phyloP scores from a whole-genome alignment of 2,888 invertebrate genomes.

The Gymnoscelis rufifasciata region DNA sequence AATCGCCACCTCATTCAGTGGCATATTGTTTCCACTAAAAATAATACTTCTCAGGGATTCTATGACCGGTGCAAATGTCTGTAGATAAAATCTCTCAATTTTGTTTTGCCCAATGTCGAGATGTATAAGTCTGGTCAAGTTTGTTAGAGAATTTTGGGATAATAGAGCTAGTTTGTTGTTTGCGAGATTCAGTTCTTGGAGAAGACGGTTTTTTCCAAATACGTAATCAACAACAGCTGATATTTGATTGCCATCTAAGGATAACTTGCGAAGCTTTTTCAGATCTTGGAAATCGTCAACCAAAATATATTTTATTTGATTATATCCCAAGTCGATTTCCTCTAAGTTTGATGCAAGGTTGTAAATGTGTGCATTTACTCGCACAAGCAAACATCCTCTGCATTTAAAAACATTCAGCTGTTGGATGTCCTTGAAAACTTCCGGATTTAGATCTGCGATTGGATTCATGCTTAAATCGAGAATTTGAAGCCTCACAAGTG shows the following conservation, averaged over 20 bases:
- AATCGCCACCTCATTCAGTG: constrained; percentile 75
- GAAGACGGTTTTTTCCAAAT: constrained; percentile 78
- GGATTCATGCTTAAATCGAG: constrained; percentile 88
- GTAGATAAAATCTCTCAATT: constrained; percentile 82
- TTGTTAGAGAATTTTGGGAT: constrained; percentile 85
- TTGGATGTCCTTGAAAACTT: constrained; percentile 88
- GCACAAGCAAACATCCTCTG: constrained; percentile 83
- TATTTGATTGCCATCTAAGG: constrained; percentile 87
- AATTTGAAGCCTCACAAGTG: constrained; percentile 83
- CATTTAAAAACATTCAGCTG: constrained; percentile 85
- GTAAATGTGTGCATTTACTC: constrained; percentile 89
- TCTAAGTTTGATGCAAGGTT: constrained; percentile 85
- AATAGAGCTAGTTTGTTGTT: constrained; percentile 87
- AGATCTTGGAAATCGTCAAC: constrained; percentile 85
- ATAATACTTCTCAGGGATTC: constrained; percentile 82
- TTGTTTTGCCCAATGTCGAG: constrained; percentile 88
- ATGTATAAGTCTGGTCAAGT: constrained; percentile 82
- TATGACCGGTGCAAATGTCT: constrained; percentile 79
- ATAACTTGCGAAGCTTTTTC: constrained; percentile 80
- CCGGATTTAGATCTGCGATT: constrained; percentile 85
- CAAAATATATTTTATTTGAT: constrained; percentile 86
- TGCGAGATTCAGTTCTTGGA: constrained; percentile 80
- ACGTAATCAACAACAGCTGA: constrained; percentile 86
- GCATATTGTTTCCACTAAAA: constrained; percentile 84
- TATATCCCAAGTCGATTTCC: constrained; percentile 87